phyloP scores from a whole-genome alignment of 2,797 vertebrate species.

The Apogon talboti region DNA sequence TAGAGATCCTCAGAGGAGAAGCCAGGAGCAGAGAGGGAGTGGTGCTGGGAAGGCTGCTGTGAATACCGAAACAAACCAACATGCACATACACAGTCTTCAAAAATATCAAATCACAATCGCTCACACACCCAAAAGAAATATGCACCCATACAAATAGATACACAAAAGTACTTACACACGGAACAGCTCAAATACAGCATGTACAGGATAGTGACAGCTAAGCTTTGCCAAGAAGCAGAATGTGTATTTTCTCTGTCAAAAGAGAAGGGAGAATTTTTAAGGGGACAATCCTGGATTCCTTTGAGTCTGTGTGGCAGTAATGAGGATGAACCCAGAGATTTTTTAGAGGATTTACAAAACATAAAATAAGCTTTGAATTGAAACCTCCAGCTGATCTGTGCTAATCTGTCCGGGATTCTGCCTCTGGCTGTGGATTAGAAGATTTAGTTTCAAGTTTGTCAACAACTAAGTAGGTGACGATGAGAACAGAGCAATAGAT shows the following conservation, averaged over 20 bases:
- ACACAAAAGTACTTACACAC: constrained; percentile 32
- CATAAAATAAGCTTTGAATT: constrained; percentile 35
- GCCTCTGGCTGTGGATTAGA: constrained; percentile 22
- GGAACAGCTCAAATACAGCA: constrained; percentile 7
- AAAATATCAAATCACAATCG: neutral
- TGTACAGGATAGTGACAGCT: neutral
- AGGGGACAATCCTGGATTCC: constrained; percentile 20
- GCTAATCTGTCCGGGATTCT: constrained; percentile 30
- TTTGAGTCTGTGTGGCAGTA: constrained; percentile 45
- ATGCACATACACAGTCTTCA: constrained; percentile 21
- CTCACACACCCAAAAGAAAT: constrained; percentile 25
- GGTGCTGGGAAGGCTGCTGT: constrained; percentile 88
- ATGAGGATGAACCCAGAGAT: constrained; percentile 39
- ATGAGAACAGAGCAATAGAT: constrained; percentile 31
- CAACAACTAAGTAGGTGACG: constrained; percentile 10
- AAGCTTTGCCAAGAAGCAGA: constrained; percentile 4
- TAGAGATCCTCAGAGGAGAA: constrained; percentile 87
- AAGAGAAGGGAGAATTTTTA: neutral
- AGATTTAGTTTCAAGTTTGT: constrained; percentile 19
- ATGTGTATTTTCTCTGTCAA: constrained; percentile 7
- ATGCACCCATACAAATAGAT: constrained; percentile 12
- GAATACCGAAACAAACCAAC: constrained; percentile 44
- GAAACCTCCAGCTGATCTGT: constrained; percentile 29
- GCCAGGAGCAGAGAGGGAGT: constrained; percentile 75
- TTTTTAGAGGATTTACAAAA: constrained; percentile 47